These are phyloP conservation scores for Chloroclystis v-ata DNA, from an alignment of 2,888 invertebrate species.

Conservation along the genomic window DNA sequence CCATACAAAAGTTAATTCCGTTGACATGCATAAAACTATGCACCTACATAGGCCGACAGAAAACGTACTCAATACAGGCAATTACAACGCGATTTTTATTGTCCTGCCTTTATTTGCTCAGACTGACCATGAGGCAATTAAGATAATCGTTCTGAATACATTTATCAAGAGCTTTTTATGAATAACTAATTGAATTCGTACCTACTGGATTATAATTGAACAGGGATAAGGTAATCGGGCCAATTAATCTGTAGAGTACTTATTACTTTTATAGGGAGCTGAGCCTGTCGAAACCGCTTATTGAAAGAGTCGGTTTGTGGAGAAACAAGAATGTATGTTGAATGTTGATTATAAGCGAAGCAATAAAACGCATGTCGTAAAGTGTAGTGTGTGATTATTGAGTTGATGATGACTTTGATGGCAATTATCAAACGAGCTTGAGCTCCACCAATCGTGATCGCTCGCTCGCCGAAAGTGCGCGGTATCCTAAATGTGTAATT, in stretches of 20 bases:
- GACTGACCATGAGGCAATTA: slow-evolving; percentile 27
- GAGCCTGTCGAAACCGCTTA: slow-evolving; percentile 16
- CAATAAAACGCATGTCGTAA: slow-evolving; percentile 53
- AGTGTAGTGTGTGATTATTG: slow-evolving; percentile 43
- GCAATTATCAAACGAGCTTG: slow-evolving; percentile 49
- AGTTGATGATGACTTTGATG: slow-evolving; percentile 36
- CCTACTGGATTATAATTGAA: slow-evolving; percentile 27
- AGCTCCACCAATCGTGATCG: slow-evolving; percentile 28
- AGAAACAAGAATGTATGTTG: slow-evolving; percentile 25
- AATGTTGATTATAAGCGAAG: slow-evolving; percentile 36
- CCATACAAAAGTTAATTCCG: slow-evolving; percentile 64
- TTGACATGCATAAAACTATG: slow-evolving; percentile 68
- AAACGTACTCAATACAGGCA: slow-evolving; percentile 29
- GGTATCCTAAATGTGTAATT: slow-evolving; percentile 30
- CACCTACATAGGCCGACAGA: slow-evolving; percentile 31
- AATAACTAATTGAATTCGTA: slow-evolving; percentile 28
- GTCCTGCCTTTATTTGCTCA: slow-evolving; percentile 29
- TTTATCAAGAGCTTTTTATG: slow-evolving; percentile 26
- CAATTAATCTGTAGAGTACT: slow-evolving; percentile 26
- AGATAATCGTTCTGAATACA: slow-evolving; percentile 29
- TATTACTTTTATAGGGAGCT: slow-evolving; percentile 26
- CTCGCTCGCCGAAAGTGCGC: slow-evolving; percentile 30
- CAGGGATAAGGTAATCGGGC: slow-evolving; percentile 27
- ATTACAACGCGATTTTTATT: slow-evolving; percentile 41
- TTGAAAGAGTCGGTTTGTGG: slow-evolving; percentile 20